Base-by-base conservation (phyloP, 2,888 invertebrate genomes). In the Microctonus brassicae region DNA sequence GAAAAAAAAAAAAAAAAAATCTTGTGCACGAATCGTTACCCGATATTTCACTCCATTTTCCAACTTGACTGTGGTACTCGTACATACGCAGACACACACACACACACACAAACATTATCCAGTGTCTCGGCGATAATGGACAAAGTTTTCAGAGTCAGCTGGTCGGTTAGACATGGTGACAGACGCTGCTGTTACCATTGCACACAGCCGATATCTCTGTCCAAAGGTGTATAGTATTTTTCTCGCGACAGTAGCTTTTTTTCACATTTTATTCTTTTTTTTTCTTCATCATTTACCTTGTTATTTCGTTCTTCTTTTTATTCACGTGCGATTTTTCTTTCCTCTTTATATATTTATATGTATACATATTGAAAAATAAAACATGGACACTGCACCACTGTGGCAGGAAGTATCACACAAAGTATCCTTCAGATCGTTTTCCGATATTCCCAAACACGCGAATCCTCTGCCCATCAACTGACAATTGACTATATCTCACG, bases 21-120 rank as follows among this genome's bases (percentile, higher is more conserved):
- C 66, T 42, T 70, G 75, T 20, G 47, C 17, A 47, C 64, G 70
- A 72, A 75, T 76, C 76, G 74, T 76, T 76, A 75, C 68, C 74
- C 75, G 76, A 75, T 76, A 76, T 75, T 76, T 76, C 75, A 76
- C 76, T 74, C 75, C 70, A 74, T 76, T 72, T 71, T 72, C 42
- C 53, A 71, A 75, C 69, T 73, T 73, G 69, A 75, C 74, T 74
- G 71, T 73, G 66, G 68, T 65, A 66, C 62, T 63, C 66, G 53
- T 11, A 22, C 61, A 26, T 66, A 53, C 64, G 66, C 69, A 60
- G 69, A 70, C 70, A 64, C 47, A 20, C 13, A 20, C 5, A 47
- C 17, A n/a, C 17, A 47, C 17, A 47, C 4, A 47, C 47, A 47
- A 20, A 47, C 17, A 1, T 47, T 47, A 17, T 47, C 68, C 72